Conservation (phyloP, 2,113 vertebrate species). For the Scartelaos histophorus region DNA sequence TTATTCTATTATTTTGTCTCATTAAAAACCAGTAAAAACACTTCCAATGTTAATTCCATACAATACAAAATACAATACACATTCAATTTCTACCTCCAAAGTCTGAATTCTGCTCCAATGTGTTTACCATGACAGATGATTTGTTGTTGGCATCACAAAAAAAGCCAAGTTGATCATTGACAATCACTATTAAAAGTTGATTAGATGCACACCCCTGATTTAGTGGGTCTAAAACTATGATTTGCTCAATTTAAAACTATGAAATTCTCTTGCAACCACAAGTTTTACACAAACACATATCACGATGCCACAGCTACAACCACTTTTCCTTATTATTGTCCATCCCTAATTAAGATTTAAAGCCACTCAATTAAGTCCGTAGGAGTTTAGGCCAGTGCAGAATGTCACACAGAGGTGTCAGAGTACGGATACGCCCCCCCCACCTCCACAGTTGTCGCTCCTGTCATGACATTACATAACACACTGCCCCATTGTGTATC, state of each 20-base stretch:
- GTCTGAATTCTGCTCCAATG: not conserved
- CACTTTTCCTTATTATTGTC: not conserved
- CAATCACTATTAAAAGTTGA: too few species aligned
- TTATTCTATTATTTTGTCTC: too few species aligned
- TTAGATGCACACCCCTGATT: not conserved
- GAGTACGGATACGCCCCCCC: constrained; percentile 48
- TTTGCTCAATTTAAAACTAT: not conserved
- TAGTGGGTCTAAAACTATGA: not conserved
- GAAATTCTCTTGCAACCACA: too few species aligned
- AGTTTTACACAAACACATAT: not conserved
- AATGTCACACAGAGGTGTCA: constrained; percentile 57
- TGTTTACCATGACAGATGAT: too few species aligned
- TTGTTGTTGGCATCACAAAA: not conserved
- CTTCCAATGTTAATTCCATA: not conserved
- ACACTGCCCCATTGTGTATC: constrained; percentile 15
- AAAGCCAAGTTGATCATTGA: not conserved
- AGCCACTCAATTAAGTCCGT: constrained; percentile 20
- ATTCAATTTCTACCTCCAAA: not conserved
- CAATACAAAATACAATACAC: not conserved
- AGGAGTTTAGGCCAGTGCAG: constrained; percentile 30
- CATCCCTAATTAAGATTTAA: constrained; percentile 8
- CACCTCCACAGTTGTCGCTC: constrained; percentile 16
- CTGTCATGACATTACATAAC: constrained; percentile 47
- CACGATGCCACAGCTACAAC: too few species aligned
- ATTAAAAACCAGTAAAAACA: not conserved